These are phyloP conservation scores for Ptyas mucosa DNA, from an alignment of 2,113 vertebrate species.

Conservation along the genomic window DNA sequence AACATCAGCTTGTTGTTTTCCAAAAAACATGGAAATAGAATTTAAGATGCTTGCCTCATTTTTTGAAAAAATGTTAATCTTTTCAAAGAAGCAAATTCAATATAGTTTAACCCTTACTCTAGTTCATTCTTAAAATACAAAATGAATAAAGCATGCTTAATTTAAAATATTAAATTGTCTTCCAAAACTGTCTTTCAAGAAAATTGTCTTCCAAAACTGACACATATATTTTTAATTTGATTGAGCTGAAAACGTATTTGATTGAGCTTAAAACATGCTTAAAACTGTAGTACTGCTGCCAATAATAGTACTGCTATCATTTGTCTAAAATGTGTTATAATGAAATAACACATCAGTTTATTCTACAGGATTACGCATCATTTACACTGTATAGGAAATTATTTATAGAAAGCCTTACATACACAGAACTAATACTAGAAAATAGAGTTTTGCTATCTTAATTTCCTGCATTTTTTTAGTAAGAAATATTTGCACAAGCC, in stretches of 20 bases:
- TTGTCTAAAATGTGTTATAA: background rate
- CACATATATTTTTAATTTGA: slow-evolving; percentile 24
- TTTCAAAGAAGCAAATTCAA: background rate
- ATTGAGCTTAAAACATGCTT: background rate
- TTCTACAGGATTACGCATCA: no score
- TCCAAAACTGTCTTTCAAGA: no score
- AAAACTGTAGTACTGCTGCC: slow-evolving; percentile 10
- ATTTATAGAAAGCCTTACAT: background rate
- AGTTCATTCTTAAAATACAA: background rate
- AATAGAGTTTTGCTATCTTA: background rate
- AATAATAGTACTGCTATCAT: slow-evolving; percentile 7
- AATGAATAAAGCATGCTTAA: background rate
- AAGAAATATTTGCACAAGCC: background rate
- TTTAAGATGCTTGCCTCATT: background rate
- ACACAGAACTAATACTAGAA: background rate
- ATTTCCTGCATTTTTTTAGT: background rate
- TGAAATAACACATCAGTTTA: background rate
- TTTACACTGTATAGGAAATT: background rate
- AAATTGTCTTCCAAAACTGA: no score
- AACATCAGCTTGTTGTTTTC: background rate
- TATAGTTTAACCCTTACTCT: background rate
- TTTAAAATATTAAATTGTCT: background rate
- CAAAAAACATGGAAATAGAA: background rate
- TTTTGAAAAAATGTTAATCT: slow-evolving; percentile 31
- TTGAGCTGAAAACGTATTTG: background rate